Evolutionary conservation across 2,113 vertebrate species (phyloP).

Genomic region (Colinus virginianus): DNA sequence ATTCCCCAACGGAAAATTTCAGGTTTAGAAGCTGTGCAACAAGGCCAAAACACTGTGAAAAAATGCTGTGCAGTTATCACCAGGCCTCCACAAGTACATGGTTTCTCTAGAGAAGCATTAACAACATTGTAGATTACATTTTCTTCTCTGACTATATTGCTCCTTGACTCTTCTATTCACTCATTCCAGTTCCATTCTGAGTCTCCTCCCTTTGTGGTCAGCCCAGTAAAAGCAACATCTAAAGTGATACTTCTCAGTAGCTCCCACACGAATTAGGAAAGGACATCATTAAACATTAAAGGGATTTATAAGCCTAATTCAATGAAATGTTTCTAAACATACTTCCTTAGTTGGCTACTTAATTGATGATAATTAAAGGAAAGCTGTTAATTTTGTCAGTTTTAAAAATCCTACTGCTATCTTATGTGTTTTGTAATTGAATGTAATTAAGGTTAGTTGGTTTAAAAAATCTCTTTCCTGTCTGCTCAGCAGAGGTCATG

Average conservation of each 20-base stretch:
- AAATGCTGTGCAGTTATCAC: neutral
- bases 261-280: neutral
- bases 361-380: neutral
- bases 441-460: constrained; percentile 1
- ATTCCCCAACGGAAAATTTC: neutral
- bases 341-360: neutral
- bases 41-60: neutral
- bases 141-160: neutral
- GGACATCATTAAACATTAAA: neutral
- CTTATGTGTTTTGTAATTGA: neutral
- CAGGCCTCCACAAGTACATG: neutral
- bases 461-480: constrained; percentile 19
- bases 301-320: neutral
- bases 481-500: neutral
- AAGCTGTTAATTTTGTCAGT: neutral
- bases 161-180: rapidly evolving
- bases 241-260: neutral
- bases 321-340: neutral
- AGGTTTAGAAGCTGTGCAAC: neutral
- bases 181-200: neutral
- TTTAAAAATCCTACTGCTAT: neutral
- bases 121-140: rapidly evolving
- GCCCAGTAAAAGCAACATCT: neutral
- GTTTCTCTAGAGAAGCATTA: neutral
- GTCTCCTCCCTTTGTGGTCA: neutral